These are phyloP conservation scores for Valencia hispanica DNA, from an alignment of 2,797 vertebrate genomes.

Conservation along the genomic window DNA sequence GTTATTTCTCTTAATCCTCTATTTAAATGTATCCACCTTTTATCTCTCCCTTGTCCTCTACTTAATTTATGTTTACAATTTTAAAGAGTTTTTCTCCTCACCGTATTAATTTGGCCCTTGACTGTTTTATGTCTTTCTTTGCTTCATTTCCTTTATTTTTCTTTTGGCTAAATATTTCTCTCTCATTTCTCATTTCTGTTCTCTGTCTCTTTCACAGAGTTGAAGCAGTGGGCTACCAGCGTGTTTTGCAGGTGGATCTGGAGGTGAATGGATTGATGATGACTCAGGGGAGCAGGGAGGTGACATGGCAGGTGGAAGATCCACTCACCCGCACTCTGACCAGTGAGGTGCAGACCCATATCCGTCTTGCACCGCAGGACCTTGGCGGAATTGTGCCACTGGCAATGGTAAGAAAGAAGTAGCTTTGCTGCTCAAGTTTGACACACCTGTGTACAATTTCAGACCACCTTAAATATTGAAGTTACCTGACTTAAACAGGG, in stretches of 20 bases:
- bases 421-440: neutral
- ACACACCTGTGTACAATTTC: neutral
- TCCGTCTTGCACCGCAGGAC: slow-evolving; percentile 91
- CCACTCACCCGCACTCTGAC: slow-evolving; percentile 81
- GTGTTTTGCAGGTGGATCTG: slow-evolving; percentile 90
- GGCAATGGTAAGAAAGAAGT: slow-evolving; percentile 87
- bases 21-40: neutral
- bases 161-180: slow-evolving; percentile 53
- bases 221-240: slow-evolving; percentile 81
- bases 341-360: slow-evolving; percentile 84
- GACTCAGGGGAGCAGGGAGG: slow-evolving; percentile 86
- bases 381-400: slow-evolving; percentile 91
- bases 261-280: slow-evolving; percentile 89
- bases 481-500: neutral
- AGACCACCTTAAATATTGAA: neutral
- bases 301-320: slow-evolving; percentile 96
- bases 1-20: neutral
- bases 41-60: neutral
- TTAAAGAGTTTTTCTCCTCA: slow-evolving; percentile 8
- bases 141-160: neutral
- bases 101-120: slow-evolving; percentile 4
- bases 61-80: slow-evolving; percentile 12
- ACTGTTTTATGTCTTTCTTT: slow-evolving; percentile 16
- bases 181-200: slow-evolving; percentile 29
- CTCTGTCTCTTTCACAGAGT: slow-evolving; percentile 69